Conservation (phyloP, 2,113 vertebrate genomes). For the Heliornis fulica region DNA sequence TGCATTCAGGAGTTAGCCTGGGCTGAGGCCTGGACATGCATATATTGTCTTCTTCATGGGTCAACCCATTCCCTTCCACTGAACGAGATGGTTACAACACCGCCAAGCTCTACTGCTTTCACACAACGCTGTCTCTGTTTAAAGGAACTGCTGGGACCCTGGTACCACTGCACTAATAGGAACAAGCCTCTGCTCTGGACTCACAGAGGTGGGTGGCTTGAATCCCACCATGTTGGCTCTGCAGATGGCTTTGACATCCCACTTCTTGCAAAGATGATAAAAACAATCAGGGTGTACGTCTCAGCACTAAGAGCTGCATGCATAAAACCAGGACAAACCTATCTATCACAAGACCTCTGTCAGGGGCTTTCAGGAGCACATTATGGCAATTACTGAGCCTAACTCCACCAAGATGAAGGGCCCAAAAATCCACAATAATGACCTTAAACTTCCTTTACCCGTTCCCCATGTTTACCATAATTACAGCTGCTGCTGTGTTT, state of each 20-base stretch:
- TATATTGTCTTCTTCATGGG: rapidly evolving
- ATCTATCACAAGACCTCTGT: neutral
- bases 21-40: rapidly evolving
- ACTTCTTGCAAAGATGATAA: neutral
- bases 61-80: neutral
- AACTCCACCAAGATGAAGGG: neutral
- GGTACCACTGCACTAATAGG: too few species aligned
- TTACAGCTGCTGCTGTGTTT: neutral
- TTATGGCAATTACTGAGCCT: neutral
- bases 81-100: too few species aligned
- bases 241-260: neutral
- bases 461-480: neutral
- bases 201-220: neutral
- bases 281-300: too few species aligned
- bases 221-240: neutral
- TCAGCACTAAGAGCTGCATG: neutral
- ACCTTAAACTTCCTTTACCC: neutral
- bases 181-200: too few species aligned
- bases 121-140: neutral
- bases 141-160: neutral
- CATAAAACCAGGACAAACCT: neutral
- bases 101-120: rapidly evolving
- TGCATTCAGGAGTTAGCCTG: neutral
- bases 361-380: neutral
- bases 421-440: neutral